Base-by-base conservation (phyloP, 2,888 invertebrate genomes). In the Heliconius aoede region DNA sequence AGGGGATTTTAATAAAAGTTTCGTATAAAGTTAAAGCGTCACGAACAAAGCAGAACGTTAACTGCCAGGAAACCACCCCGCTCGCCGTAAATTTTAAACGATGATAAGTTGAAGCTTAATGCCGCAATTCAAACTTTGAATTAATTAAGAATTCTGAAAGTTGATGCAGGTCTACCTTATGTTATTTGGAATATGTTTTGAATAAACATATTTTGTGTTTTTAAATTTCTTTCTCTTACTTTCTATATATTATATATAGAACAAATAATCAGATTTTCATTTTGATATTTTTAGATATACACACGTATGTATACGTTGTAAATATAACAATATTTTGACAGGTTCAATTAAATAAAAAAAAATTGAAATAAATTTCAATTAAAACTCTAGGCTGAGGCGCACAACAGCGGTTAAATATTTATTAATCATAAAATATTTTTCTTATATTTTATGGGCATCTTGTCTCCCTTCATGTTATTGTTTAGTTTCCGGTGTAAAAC, bases 91-190 rank as follows among this genome's bases (percentile, higher is more conserved):
- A 61, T 69, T 75, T 75, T 75, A 75, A 75, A 69, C 69, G 74
- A 69, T 62, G 74, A 75, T 75, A 61, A 75, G 69, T 69, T 75
- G 69, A 62, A 69, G 75, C 69, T 51, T 71, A 71, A 71, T 32
- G 75, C 88, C 85, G 87, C 87, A 91, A 90, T 92, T 91, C 88
- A 87, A 90, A 89, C 89, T 90, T 89, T 87, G 88, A 88, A 90
- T 90, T 89, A 87, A 90, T 89, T 89, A 90, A 86, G 86, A 90
- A 89, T 89, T 87, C 85, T 85, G 85, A 84, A 85, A 86, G 86
- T 86, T 85, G 86, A 86, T 86, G 85, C 86, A 87, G 85, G 86
- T 84, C 85, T 74, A 30, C 55, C 69, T 30, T 75, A 69, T 75
- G 69, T 75, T 75, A 75, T 69, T 75, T 75, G 69, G 67, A 36